phyloP scores from a whole-genome alignment of 2,113 vertebrate species.

The Alectura lathami region DNA sequence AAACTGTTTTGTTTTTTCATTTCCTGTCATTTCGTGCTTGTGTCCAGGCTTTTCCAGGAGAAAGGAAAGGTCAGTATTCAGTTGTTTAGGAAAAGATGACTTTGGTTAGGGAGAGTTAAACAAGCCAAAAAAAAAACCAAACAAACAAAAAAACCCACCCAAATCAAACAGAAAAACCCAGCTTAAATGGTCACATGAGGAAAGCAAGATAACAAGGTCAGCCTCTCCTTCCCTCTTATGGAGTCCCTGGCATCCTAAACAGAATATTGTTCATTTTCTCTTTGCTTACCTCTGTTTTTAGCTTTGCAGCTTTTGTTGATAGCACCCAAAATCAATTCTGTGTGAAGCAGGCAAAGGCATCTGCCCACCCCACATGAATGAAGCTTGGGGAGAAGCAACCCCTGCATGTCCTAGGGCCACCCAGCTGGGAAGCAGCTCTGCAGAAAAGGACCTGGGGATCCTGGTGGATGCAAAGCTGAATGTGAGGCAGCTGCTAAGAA shows the following conservation, averaged over 20 bases:
- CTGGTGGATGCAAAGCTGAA: background rate
- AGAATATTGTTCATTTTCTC: background rate
- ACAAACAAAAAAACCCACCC: background rate
- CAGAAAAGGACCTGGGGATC: background rate
- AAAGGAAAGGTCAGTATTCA: background rate
- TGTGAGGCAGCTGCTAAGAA: background rate
- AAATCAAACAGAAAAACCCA: background rate
- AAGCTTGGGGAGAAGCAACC: background rate
- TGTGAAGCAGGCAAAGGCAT: background rate
- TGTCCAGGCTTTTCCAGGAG: background rate
- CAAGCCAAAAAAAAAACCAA: background rate
- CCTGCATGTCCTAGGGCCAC: background rate
- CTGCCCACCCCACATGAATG: background rate
- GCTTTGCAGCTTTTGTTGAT: background rate
- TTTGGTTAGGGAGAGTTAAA: constrained; percentile 18
- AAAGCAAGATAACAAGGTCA: constrained; percentile 17
- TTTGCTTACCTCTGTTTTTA: background rate
- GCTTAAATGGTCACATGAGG: background rate
- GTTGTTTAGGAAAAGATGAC: constrained; percentile 33
- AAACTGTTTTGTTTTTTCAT: constrained; percentile 40
- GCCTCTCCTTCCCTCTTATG: background rate
- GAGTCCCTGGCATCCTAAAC: background rate
- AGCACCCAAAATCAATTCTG: background rate
- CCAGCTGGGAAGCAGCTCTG: background rate
- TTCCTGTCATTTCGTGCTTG: constrained; percentile 31